These are phyloP conservation scores for Latrodectus elegans DNA, from an alignment of 2,888 invertebrate genomes.

Conservation along the genomic window DNA sequence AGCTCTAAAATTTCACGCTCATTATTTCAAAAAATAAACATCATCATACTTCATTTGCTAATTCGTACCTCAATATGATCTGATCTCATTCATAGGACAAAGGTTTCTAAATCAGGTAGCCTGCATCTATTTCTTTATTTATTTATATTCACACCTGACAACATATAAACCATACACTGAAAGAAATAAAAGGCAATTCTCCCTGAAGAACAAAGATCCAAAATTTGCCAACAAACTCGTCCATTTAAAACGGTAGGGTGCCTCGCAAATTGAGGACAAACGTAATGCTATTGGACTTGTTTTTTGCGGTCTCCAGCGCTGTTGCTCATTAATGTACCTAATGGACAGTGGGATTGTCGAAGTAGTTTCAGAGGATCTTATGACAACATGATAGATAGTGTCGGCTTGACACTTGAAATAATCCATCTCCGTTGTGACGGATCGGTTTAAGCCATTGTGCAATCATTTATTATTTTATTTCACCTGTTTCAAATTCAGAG, in stretches of 20 bases:
- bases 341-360: constrained; percentile 51
- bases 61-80: too few species aligned
- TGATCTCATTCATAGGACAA: too few species aligned
- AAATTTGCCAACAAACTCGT: constrained; percentile 55
- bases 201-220: constrained; percentile 41
- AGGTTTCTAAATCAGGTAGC: too few species aligned
- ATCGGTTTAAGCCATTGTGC: constrained; percentile 43
- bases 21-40: too few species aligned
- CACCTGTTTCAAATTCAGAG: constrained; percentile 13
- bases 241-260: constrained; percentile 43
- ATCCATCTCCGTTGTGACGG: constrained; percentile 63
- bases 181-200: neutral
- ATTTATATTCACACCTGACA: too few species aligned
- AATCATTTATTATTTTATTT: constrained; percentile 31
- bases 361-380: constrained; percentile 52
- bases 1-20: too few species aligned
- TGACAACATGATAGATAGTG: constrained; percentile 60
- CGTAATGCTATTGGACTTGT: constrained; percentile 57
- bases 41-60: too few species aligned
- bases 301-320: constrained; percentile 9
- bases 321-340: constrained; percentile 59
- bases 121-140: too few species aligned
- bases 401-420: constrained; percentile 62
- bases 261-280: constrained; percentile 65
- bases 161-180: too few species aligned